phyloP scores from a whole-genome alignment of 35 echinoderm and acorn worm species.

The Apostichopus californicus region DNA sequence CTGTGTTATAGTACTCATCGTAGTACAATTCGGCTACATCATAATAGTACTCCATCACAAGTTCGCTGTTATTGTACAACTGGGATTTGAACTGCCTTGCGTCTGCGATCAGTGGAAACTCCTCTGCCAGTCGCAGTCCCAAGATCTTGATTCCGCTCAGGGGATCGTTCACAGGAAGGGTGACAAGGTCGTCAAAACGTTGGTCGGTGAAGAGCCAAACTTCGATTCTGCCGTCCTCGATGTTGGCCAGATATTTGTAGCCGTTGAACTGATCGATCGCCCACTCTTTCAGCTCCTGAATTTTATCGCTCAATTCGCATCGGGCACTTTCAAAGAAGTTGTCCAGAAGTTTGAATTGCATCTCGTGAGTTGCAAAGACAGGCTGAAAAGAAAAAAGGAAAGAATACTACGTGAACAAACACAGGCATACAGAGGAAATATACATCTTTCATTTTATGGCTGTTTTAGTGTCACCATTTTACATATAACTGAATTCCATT shows the following conservation, averaged over 20 bases:
- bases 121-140: background rate
- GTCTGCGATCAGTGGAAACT: constrained; percentile 25
- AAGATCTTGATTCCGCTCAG: background rate
- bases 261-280: background rate
- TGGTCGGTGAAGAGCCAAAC: constrained; percentile 45
- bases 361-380: background rate
- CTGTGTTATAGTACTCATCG: background rate
- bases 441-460: no score
- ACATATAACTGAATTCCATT: no score
- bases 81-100: background rate
- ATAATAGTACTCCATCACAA: background rate
- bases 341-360: constrained; percentile 14
- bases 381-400: constrained; percentile 24
- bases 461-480: no score
- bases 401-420: no score
- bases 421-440: no score
- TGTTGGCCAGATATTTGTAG: constrained; percentile 33
- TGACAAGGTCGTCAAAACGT: constrained; percentile 5
- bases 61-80: constrained; percentile 15
- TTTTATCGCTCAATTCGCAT: constrained; percentile 12
- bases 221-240: constrained; percentile 36
- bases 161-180: constrained; percentile 20
- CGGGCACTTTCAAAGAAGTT: constrained; percentile 31
- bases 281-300: constrained; percentile 27
- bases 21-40: background rate